Evolutionary conservation across 2,113 vertebrate species (phyloP).

Genomic region (Zapus hudsonius): DNA sequence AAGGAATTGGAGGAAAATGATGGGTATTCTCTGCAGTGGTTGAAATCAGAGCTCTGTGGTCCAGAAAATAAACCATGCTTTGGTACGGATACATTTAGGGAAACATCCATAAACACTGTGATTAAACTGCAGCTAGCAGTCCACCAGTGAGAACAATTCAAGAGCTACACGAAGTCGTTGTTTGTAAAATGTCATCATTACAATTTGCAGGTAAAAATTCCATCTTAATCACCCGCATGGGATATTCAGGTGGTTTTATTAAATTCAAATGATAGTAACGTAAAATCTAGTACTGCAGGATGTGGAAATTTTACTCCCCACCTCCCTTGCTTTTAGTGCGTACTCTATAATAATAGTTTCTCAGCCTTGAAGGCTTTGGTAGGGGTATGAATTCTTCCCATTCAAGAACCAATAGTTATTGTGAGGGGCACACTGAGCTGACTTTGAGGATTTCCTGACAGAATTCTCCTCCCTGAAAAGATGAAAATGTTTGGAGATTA

Average conservation of each 20-base stretch:
- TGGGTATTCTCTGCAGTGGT: constrained; percentile 62
- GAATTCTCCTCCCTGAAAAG: not conserved
- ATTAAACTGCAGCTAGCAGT: constrained; percentile 72
- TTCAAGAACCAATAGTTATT: constrained; percentile 20
- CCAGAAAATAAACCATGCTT: constrained; percentile 75
- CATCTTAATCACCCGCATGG: constrained; percentile 46
- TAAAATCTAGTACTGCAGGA: constrained; percentile 9
- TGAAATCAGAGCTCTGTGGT: constrained; percentile 75
- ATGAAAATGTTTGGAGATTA: not conserved
- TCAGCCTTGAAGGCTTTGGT: not conserved
- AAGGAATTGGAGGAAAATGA: constrained; percentile 72
- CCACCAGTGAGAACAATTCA: constrained; percentile 61
- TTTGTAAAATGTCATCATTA: constrained; percentile 52
- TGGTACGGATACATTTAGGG: constrained; percentile 64
- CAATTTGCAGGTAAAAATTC: constrained; percentile 57
- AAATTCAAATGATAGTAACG: constrained; percentile 53
- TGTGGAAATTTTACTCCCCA: constrained; percentile 11
- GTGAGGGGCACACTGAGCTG: not conserved
- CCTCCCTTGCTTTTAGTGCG: not conserved
- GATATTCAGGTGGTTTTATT: constrained; percentile 59
- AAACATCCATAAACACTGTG: constrained; percentile 73
- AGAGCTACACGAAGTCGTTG: constrained; percentile 13
- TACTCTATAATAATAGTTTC: not conserved
- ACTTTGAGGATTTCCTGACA: not conserved
- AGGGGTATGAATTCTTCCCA: not conserved